Conservation (phyloP, 2,888 invertebrate species). For the Oxyscelio sp. region DNA sequence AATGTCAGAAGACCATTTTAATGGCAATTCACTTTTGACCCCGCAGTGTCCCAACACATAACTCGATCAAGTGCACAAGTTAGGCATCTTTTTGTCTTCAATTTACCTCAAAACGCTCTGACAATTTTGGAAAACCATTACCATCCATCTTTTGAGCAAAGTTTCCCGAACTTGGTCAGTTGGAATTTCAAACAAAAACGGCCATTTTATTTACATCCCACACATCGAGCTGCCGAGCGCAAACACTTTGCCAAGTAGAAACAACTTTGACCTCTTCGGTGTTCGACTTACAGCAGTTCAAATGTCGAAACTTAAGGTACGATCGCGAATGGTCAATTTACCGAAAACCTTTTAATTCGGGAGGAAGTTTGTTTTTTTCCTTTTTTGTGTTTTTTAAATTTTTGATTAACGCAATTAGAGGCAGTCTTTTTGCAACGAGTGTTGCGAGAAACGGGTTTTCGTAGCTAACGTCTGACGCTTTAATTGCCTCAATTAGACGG, state of each 20-base stretch:
- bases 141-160: too few species aligned
- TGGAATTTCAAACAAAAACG: conserved; percentile 50
- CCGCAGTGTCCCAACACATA: neutral
- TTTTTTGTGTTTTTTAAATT: too few species aligned
- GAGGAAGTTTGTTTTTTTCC: too few species aligned
- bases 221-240: conserved; percentile 49
- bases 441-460: neutral
- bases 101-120: neutral
- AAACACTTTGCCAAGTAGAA: conserved; percentile 56
- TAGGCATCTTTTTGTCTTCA: too few species aligned
- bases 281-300: conserved; percentile 45
- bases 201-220: conserved; percentile 54
- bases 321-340: too few species aligned
- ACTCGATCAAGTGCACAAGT: too few species aligned
- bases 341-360: too few species aligned
- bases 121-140: too few species aligned
- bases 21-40: neutral
- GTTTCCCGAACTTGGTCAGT: conserved; percentile 61
- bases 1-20: neutral
- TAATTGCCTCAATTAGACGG: conserved; percentile 1
- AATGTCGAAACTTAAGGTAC: conserved; percentile 32
- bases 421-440: too few species aligned
- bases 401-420: too few species aligned
- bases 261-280: conserved; percentile 61
- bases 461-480: neutral